Base-by-base conservation (phyloP, 2,888 invertebrate species). In the Periphyllus acericola region DNA sequence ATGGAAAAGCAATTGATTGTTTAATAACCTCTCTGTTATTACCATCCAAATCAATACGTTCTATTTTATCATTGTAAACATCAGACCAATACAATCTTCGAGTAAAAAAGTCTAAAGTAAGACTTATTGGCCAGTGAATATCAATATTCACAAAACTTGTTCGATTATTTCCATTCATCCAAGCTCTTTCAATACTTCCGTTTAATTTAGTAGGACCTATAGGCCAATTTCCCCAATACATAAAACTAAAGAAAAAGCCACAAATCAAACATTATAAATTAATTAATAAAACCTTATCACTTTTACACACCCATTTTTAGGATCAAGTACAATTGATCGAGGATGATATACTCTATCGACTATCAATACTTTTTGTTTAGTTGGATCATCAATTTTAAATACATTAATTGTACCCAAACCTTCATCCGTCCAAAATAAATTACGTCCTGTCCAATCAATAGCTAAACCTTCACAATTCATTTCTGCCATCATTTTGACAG, bases 361-460 rank as follows among this genome's bases (percentile, higher is more conserved):
- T 29, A 94, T 92, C 32, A 96, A 91, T 25, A 93, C 93, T 90
- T 93, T 93, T 17, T 93, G 91, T 89, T 93, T 92, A 82, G 92
- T 92, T 71, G 94, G 92, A 90, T 94, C 93, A 52, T 93, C 92
- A 89, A 96, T 91, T 66, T 93, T 94, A 76, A 95, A 94, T 66
- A 95, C 96, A 90, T 93, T 94, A 89, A 89, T 76, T 83, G 93
- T 93, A 88, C 94, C 94, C 90, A 94, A 92, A 86, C 94, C 94
- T 91, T 94, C 94, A 92, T 96, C 96, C 83, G 96, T 95, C 96
- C 96, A 97, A 92, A 96, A 98, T 89, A 98, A 91, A 92, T 97
- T 96, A 89, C 93, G 92, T 89, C 95, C 95, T 91, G 96, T 93
- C 96, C 96, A 96, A 92, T 98, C 97, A 88, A 96, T 94, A 68